phyloP scores from a whole-genome alignment of 2,113 vertebrate genomes.

The Paracanthobrama guichenoti region DNA sequence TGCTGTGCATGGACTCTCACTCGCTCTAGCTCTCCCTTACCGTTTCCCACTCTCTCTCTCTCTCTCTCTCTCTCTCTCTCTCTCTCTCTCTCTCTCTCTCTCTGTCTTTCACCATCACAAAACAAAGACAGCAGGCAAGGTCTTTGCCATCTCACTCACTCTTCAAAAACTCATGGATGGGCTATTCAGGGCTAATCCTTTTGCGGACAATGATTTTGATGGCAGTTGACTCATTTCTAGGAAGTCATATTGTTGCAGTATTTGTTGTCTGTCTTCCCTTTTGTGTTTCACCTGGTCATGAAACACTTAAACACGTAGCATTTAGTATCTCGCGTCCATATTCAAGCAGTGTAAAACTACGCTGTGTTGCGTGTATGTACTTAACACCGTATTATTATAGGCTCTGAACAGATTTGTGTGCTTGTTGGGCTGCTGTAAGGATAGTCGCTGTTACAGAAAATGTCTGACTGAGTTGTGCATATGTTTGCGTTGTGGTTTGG shows the following conservation, averaged over 20 bases:
- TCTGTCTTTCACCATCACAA: slow-evolving; percentile 65
- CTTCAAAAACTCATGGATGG: slow-evolving; percentile 37
- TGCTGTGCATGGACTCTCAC: slow-evolving; percentile 57
- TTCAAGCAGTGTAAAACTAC: slow-evolving; percentile 6
- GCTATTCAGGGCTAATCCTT: slow-evolving; percentile 36
- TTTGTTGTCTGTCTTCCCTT: slow-evolving; percentile 27
- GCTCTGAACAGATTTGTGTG: slow-evolving; percentile 11
- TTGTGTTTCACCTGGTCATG: slow-evolving; percentile 21
- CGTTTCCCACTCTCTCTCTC: slow-evolving; percentile 50
- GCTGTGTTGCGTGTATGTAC: not conserved
- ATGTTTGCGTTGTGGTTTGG: slow-evolving; percentile 39
- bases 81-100: slow-evolving; percentile 57
- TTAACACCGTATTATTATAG: not conserved
- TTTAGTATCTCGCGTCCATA: not conserved
- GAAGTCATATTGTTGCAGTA: slow-evolving; percentile 15
- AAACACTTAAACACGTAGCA: slow-evolving; percentile 2
- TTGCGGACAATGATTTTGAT: slow-evolving; percentile 37
- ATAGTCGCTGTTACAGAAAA: slow-evolving; percentile 15
- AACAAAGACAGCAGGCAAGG: slow-evolving; percentile 76
- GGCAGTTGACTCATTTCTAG: slow-evolving; percentile 27
- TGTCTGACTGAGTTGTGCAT: slow-evolving; percentile 37
- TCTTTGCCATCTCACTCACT: slow-evolving; percentile 66
- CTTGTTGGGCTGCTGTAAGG: not conserved
- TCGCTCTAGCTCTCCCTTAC: slow-evolving; percentile 53
- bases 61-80: slow-evolving; percentile 61